phyloP scores from a whole-genome alignment of 1,140 invertebrate genomes.

The Drosophila arizonae region DNA sequence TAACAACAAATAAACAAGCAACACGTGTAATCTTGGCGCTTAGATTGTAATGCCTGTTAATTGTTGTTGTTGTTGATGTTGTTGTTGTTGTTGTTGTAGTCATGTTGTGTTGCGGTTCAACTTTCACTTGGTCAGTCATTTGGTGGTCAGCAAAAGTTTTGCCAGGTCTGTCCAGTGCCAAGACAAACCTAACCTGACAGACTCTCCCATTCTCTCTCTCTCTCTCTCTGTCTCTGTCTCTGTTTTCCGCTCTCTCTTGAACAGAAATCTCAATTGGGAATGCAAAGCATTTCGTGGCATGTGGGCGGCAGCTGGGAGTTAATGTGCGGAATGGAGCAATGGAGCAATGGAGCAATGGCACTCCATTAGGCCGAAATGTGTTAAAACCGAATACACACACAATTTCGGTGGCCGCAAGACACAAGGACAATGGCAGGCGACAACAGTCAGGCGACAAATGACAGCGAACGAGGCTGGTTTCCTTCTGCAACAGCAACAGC shows the following conservation, averaged over 20 bases:
- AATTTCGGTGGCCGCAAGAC: constrained; percentile 44
- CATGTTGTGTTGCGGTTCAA: constrained; percentile 51
- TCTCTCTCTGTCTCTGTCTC: no score
- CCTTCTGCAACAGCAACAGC: constrained; percentile 6
- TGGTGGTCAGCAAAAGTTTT: constrained; percentile 40
- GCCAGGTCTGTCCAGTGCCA: background rate
- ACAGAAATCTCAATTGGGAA: constrained; percentile 34
- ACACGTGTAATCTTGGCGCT: constrained; percentile 62
- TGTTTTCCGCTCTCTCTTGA: no score
- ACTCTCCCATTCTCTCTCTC: no score
- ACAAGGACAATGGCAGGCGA: constrained; percentile 54
- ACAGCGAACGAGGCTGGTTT: constrained; percentile 19
- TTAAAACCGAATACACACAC: constrained; percentile 58
- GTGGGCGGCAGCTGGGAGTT: background rate
- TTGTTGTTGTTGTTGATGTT: constrained; percentile 36
- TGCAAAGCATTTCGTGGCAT: constrained; percentile 27
- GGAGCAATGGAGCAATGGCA: constrained; percentile 26
- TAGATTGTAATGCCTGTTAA: constrained; percentile 67
- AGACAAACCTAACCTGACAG: background rate
- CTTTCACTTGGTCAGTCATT: constrained; percentile 66
- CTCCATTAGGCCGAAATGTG: constrained; percentile 72
- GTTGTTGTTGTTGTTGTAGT: constrained; percentile 38
- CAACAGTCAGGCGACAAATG: constrained; percentile 25
- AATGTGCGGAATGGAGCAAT: no score
- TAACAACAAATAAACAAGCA: constrained; percentile 27